A percentile compares a stretch with the other conserved stretches of the same genome.
These are phyloP conservation scores for Sphenopsis melanotis DNA, from an alignment of 2,797 vertebrate genomes.

Conservation along the genomic window DNA sequence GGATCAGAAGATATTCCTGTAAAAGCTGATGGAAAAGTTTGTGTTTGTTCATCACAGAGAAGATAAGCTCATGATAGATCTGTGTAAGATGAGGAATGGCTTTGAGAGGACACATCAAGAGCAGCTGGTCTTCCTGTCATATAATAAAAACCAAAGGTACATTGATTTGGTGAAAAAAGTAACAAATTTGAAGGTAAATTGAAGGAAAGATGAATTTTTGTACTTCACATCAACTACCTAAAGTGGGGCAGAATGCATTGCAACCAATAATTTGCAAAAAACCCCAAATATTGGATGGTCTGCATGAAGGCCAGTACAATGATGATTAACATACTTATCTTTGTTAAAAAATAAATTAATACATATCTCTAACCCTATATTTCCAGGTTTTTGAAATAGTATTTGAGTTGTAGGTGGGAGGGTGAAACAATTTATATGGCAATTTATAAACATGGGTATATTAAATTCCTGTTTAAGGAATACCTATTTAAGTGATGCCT, in stretches of 20 bases:
- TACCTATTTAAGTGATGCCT: neutral
- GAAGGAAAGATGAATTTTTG: neutral
- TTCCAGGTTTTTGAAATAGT: neutral
- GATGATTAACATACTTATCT: neutral
- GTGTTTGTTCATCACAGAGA: neutral
- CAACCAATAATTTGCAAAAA: neutral
- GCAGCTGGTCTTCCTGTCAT: neutral
- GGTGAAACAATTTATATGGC: neutral
- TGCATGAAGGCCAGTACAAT: neutral
- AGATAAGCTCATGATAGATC: neutral
- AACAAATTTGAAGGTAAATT: neutral
- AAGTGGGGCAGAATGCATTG: neutral
- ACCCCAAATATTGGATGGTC: accelerated
- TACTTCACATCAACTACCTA: neutral
- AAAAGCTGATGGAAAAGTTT: neutral
- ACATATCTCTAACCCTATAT: neutral
- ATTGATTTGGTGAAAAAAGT: neutral
- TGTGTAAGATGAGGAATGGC: neutral
- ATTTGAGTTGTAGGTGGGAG: neutral
- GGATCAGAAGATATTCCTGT: neutral
- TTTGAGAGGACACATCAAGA: neutral
- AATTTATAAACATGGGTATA: neutral
- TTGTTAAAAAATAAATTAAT: neutral
- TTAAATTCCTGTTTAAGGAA: neutral
- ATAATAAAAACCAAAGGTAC: neutral